Conservation (phyloP, 2,113 vertebrate species). For the Zootoca vivipara region DNA sequence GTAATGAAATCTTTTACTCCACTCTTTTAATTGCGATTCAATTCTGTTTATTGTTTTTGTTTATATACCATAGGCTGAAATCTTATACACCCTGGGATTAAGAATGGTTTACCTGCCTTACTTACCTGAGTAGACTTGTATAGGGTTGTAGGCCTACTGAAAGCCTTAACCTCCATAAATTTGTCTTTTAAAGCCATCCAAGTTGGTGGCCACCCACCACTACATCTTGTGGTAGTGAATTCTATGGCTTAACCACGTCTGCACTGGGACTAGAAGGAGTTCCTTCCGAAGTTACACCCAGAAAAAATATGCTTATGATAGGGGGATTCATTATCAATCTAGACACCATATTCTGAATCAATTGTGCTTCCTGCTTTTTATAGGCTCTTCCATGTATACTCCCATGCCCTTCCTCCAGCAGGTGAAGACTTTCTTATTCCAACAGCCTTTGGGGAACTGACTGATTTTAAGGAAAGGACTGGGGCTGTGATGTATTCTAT, state of each 20-base stretch:
- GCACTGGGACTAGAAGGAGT: too few relatives aligned
- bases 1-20: not conserved
- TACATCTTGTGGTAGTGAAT: too few relatives aligned
- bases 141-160: not conserved
- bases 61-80: not conserved
- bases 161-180: too few relatives aligned
- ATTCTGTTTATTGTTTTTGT: not conserved
- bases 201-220: too few relatives aligned
- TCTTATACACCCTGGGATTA: not conserved
- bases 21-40: not conserved
- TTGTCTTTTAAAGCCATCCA: too few relatives aligned
- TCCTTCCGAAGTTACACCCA: too few relatives aligned
- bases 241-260: too few relatives aligned
- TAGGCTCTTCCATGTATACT: not conserved
- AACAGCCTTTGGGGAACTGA: too few relatives aligned
- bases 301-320: not conserved
- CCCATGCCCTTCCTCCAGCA: too few relatives aligned
- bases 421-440: too few relatives aligned
- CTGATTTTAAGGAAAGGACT: too few relatives aligned
- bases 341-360: not conserved
- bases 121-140: not conserved
- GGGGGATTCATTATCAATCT: not conserved
- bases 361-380: not conserved
- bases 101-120: not conserved
- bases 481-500: too few relatives aligned